Conservation (phyloP, 2,113 vertebrate species). For the Psittacula cyanocephala region DNA sequence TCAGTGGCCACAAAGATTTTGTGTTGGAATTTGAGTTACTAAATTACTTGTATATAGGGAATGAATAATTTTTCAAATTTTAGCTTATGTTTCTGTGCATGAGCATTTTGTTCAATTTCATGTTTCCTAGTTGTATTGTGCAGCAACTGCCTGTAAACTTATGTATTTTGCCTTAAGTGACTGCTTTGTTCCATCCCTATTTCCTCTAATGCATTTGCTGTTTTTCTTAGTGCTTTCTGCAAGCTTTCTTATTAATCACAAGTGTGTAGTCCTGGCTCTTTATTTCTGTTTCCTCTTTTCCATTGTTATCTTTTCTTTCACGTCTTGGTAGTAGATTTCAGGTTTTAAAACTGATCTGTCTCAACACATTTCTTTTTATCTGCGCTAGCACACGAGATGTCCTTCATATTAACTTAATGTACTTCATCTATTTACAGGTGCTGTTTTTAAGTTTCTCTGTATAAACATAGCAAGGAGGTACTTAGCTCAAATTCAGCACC, state of each 20-base stretch:
- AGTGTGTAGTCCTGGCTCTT: background rate
- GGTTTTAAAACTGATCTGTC: background rate
- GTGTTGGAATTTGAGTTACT: background rate
- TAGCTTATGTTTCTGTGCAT: background rate
- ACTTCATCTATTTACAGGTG: background rate
- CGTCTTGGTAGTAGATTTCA: background rate
- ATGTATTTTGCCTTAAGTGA: background rate
- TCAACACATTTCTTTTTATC: background rate
- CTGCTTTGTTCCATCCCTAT: background rate
- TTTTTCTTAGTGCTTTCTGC: background rate
- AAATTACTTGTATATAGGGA: background rate
- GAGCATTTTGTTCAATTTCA: background rate
- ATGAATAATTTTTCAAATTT: background rate
- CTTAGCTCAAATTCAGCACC: background rate
- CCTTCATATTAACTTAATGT: background rate
- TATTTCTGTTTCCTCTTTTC: background rate
- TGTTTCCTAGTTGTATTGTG: background rate
- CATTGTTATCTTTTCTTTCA: background rate
- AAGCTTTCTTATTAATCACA: background rate
- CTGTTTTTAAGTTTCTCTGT: background rate
- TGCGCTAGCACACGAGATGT: background rate
- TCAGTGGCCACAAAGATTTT: background rate
- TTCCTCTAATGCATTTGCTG: background rate
- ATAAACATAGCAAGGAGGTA: background rate
- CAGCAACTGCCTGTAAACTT: background rate